Base-by-base conservation (phyloP, 1,140 invertebrate genomes). In the Acromyrmex echinatior region DNA sequence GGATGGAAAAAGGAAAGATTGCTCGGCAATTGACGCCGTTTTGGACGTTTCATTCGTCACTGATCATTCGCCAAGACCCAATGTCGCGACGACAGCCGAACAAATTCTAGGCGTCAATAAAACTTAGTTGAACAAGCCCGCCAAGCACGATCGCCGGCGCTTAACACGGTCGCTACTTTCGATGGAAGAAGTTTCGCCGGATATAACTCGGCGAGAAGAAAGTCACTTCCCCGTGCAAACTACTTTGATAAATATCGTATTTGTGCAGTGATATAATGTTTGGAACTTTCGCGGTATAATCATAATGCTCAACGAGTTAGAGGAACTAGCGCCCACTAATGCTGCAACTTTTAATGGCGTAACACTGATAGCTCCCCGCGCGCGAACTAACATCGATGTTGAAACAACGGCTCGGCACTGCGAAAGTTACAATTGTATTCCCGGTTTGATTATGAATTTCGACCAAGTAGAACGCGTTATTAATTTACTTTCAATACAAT, bases 191-290 rank as follows among this genome's bases (percentile, higher is more conserved):
- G 70, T 90, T 84, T 63, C 56, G 28, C 45, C 35, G 71, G 45
- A 28, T 60, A 70, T 87, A 76, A 85, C 74, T 35, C 58, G 51
- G 51, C 58, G 70, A 7, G 56, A 90, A 51, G 80, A 84, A 88
- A 84, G 78, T 78, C 79, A 62, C 65, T 77, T 79, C 45, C 45
- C 58, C 25, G 58, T 35, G 53, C 49, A 31, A 56, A 63, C 68
- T 51, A 71, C 74, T 51, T 51, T 82, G 82, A 88, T 89, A 88
- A 89, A 88, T 89, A 88, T 89, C 71, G 53, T 74, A 88, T 88
- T 89, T 88, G 77, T 74, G 60, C 87, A 60, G 49, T 86, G 87
- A 86, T 74, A 87, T 63, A 71, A 86, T 86, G 85, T 81, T 73
- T 79, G 18, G 49, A 86, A 89, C 51, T 88, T 89, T 53, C 35